These are phyloP conservation scores for Pycnonotus jocosus DNA, from an alignment of 2,113 vertebrate species.

Conservation along the genomic window DNA sequence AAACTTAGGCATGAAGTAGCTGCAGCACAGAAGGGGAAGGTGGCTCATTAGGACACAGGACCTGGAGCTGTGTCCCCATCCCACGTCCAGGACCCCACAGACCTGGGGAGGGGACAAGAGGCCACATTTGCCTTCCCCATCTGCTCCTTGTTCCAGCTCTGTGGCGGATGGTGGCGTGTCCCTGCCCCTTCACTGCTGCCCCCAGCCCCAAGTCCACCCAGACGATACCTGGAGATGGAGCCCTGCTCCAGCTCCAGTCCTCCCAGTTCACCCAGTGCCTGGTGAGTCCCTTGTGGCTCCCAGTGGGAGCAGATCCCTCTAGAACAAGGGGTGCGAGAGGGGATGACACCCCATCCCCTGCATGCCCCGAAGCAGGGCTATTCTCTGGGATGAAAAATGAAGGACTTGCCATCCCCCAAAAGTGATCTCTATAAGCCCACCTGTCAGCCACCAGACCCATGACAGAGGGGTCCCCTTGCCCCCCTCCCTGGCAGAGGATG, in stretches of 20 bases:
- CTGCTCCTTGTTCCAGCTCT: rapidly evolving
- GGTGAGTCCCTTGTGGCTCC: not conserved
- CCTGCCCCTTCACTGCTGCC: rapidly evolving
- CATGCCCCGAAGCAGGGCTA: rapidly evolving
- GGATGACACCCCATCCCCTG: not conserved
- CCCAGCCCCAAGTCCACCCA: not conserved
- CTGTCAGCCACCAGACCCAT: rapidly evolving
- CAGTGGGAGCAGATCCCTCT: not conserved
- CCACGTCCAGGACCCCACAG: rapidly evolving
- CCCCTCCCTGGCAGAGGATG: not conserved
- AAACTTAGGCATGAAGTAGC: not conserved
- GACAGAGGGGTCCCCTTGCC: not conserved
- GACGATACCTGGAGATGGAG: not conserved
- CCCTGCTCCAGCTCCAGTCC: not conserved
- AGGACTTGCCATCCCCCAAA: not conserved
- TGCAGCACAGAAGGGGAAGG: not conserved
- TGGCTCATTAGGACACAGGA: not conserved
- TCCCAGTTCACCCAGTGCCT: not conserved
- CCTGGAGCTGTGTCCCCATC: not conserved
- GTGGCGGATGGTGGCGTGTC: not conserved
- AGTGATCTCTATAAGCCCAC: not conserved
- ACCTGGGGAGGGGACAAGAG: not conserved
- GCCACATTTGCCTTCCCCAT: not conserved
- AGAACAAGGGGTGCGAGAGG: not conserved
- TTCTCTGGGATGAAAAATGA: too few relatives aligned